phyloP scores from a whole-genome alignment of 2,888 invertebrate species.

The Scaptomyza polygonia region DNA sequence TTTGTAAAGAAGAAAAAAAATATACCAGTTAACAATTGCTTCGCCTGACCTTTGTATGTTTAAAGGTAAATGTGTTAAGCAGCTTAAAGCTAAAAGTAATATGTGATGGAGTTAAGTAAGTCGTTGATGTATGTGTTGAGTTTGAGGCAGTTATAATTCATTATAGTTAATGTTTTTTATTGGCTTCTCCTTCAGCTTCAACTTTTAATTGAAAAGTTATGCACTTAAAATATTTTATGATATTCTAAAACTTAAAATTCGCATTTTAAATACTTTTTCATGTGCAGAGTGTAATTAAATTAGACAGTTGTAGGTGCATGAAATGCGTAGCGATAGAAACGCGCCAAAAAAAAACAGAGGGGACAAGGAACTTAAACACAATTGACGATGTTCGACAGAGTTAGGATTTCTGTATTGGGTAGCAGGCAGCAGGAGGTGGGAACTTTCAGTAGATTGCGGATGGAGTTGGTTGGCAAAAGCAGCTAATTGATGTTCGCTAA shows the following conservation, averaged over 20 bases:
- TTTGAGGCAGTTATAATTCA: too few species aligned
- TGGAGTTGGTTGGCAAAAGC: conserved; percentile 13
- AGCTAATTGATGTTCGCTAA: conserved; percentile 42
- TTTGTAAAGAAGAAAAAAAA: not conserved
- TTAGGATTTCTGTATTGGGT: not conserved
- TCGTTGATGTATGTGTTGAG: not conserved
- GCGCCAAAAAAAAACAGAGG: not conserved
- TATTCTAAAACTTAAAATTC: not conserved
- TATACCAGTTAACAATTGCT: too few species aligned
- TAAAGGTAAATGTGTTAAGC: not conserved
- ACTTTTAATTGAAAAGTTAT: too few species aligned
- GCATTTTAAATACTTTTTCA: not conserved
- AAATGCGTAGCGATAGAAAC: conserved; percentile 6
- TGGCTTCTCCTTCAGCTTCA: too few species aligned
- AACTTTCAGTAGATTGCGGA: not conserved
- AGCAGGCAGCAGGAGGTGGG: too few species aligned
- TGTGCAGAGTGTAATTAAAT: conserved; percentile 2
- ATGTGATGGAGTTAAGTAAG: not conserved
- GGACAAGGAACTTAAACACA: conserved; percentile 6
- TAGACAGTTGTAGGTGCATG: not conserved
- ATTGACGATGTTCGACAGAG: conserved; percentile 11
- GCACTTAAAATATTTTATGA: too few species aligned
- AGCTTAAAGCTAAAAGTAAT: not conserved
- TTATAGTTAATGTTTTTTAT: not conserved
- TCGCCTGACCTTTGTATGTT: too few species aligned